Percentiles rank a stretch among this genome's conserved stretches.
Conservation (phyloP, 2,113 vertebrate species). For the Lampris megalopsis region DNA sequence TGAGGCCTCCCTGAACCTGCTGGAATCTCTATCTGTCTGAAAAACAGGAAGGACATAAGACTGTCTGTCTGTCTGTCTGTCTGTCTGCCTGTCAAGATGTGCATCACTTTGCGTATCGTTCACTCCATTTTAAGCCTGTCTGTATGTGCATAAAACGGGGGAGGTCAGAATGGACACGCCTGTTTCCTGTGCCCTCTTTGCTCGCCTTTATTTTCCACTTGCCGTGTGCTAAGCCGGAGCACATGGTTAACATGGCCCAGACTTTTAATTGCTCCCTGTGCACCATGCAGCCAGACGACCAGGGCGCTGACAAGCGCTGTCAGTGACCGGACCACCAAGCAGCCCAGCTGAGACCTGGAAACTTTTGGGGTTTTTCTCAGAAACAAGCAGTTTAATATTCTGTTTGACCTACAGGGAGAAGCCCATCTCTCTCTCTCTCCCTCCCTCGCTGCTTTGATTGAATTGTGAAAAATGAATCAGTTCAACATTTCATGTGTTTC, state of each 20-base stretch:
- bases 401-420: slow-evolving; percentile 32
- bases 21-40: background rate
- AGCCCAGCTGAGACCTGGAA: slow-evolving; percentile 15
- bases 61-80: too few relatives aligned
- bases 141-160: slow-evolving; percentile 7
- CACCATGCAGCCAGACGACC: slow-evolving; percentile 67
- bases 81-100: background rate
- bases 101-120: background rate
- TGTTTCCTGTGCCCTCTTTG: slow-evolving; percentile 29
- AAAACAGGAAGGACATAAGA: background rate
- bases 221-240: slow-evolving; percentile 53
- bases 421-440: background rate
- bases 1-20: background rate
- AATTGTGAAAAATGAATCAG: slow-evolving; percentile 54
- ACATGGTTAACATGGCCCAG: slow-evolving; percentile 70
- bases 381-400: slow-evolving; percentile 39
- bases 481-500: slow-evolving; percentile 69
- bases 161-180: slow-evolving; percentile 31
- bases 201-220: slow-evolving; percentile 60
- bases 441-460: slow-evolving; percentile 34
- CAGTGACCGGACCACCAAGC: slow-evolving; percentile 57
- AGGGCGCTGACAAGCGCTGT: slow-evolving; percentile 74
- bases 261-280: slow-evolving; percentile 84
- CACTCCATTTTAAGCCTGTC: background rate
- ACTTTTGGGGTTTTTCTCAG: slow-evolving; percentile 36